phyloP scores from a whole-genome alignment of 2,888 invertebrate species.

The Conus canariensis region DNA sequence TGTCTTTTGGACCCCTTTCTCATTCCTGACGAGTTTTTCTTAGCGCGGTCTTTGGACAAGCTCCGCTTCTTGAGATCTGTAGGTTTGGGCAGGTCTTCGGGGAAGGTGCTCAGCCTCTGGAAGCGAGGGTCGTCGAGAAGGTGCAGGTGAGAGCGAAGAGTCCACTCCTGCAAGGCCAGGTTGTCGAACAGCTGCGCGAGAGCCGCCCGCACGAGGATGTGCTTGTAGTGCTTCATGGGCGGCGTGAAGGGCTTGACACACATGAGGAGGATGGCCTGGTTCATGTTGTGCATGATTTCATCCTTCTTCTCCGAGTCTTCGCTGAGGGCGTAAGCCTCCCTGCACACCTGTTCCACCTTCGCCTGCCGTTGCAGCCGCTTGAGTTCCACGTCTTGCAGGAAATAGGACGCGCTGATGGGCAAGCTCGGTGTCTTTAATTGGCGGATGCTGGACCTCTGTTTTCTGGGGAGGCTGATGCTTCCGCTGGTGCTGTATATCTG shows the following conservation, averaged over 20 bases:
- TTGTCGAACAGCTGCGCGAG: constrained; percentile 22
- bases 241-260: background rate
- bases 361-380: background rate
- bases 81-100: background rate
- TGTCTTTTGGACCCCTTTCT: too few relatives aligned
- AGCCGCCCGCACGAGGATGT: constrained; percentile 6
- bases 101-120: constrained; percentile 1
- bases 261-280: background rate
- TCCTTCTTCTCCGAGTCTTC: constrained; percentile 14
- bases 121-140: background rate
- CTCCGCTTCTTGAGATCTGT: background rate
- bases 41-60: background rate
- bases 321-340: background rate
- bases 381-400: background rate
- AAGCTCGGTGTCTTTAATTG: background rate
- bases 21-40: background rate
- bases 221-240: constrained; percentile 10
- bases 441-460: background rate
- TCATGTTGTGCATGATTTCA: background rate
- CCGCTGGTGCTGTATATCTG: background rate
- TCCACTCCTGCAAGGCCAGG: background rate
- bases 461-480: background rate
- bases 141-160: background rate
- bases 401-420: too few relatives aligned
- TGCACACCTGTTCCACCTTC: background rate